Conservation (phyloP, 2,888 invertebrate genomes). For the Caradrina clavipalpis region DNA sequence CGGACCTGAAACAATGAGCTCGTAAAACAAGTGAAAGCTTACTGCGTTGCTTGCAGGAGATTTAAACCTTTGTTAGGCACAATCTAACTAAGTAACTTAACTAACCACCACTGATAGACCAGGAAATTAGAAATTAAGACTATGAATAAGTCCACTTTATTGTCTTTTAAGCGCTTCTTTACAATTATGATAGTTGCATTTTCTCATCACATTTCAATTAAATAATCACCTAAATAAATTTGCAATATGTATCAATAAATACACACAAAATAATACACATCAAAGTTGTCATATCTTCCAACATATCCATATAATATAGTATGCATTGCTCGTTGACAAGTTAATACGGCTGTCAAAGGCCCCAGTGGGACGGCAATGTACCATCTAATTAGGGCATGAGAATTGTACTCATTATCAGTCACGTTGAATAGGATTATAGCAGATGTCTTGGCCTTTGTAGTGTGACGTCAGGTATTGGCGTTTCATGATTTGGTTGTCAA, state of each 20-base stretch:
- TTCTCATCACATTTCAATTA: too few relatives aligned
- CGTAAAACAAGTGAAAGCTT: constrained; percentile 55
- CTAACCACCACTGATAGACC: not conserved
- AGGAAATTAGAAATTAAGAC: not conserved
- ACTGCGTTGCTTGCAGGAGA: constrained; percentile 23
- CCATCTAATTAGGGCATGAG: constrained; percentile 66
- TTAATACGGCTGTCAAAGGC: constrained; percentile 72
- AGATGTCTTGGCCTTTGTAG: constrained; percentile 25
- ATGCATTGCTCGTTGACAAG: constrained; percentile 68
- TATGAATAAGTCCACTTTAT: too few relatives aligned
- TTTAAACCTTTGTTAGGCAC: constrained; percentile 13
- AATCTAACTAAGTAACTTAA: not conserved
- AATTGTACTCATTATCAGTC: constrained; percentile 68
- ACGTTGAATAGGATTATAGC: constrained; percentile 20
- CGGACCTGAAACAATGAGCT: constrained; percentile 44
- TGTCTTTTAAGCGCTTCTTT: too few relatives aligned
- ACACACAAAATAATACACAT: not conserved
- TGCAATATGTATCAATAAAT: not conserved
- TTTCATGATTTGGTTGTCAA: constrained; percentile 15
- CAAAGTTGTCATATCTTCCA: constrained; percentile 6
- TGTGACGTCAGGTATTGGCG: constrained; percentile 5
- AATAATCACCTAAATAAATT: too few relatives aligned
- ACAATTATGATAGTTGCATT: too few relatives aligned
- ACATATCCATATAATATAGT: constrained; percentile 29
- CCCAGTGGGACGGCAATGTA: constrained; percentile 61